Conservation (phyloP, 2,113 vertebrate genomes). For the Columbina picui region DNA sequence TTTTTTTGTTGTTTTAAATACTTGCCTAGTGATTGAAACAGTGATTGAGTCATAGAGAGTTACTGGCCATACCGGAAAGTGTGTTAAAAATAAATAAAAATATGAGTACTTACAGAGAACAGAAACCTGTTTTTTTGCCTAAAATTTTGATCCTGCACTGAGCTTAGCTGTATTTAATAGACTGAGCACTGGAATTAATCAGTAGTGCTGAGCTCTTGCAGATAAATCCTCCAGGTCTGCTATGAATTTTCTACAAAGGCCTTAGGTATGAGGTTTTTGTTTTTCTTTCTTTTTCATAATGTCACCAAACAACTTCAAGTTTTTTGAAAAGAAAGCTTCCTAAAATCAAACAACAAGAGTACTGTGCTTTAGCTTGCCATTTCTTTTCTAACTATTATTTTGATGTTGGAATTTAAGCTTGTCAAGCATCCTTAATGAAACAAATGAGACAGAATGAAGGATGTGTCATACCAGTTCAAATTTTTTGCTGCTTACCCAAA, state of each 20-base stretch:
- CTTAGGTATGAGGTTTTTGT: not conserved
- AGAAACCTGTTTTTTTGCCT: not conserved
- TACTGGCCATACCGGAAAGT: not conserved
- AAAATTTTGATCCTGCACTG: not conserved
- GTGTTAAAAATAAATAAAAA: slow-evolving; percentile 38
- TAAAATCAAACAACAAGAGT: not conserved
- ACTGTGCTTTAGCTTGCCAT: not conserved
- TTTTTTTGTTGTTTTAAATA: not conserved
- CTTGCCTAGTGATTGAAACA: slow-evolving; percentile 24
- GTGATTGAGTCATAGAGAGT: not conserved
- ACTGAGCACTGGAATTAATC: slow-evolving; percentile 7
- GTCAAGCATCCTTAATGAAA: slow-evolving; percentile 19
- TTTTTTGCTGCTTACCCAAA: not conserved
- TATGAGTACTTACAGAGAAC: not conserved
- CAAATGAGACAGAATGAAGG: not conserved
- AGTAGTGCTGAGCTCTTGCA: not conserved
- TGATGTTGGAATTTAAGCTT: slow-evolving; percentile 12
- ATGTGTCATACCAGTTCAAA: not conserved
- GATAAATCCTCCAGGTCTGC: not conserved
- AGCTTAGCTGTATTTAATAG: not conserved
- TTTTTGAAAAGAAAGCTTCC: not conserved
- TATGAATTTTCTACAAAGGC: not conserved
- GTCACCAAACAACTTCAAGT: not conserved
- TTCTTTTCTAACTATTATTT: not conserved
- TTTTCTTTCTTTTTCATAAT: not conserved